These are phyloP conservation scores for Gymnosoma rotundatum DNA, from an alignment of 2,888 invertebrate species.

Conservation along the genomic window DNA sequence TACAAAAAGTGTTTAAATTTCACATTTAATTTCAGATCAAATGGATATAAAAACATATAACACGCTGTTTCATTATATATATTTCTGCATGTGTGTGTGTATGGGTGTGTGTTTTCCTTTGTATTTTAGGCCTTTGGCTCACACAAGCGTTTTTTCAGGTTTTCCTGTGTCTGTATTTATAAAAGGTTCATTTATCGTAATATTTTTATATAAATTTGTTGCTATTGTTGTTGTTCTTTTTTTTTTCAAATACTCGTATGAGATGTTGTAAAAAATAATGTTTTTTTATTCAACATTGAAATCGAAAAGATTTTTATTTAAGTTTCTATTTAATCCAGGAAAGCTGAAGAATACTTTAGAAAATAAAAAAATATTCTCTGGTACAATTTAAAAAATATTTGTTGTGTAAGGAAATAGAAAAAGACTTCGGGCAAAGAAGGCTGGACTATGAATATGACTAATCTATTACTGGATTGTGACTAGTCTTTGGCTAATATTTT, in stretches of 20 bases:
- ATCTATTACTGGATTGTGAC: not conserved
- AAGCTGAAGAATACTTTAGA: not conserved
- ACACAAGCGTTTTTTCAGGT: not conserved
- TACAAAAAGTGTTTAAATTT: slow-evolving; percentile 1
- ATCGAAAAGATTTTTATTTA: slow-evolving; percentile 64
- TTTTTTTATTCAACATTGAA: slow-evolving; percentile 12
- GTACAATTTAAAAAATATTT: slow-evolving; percentile 10
- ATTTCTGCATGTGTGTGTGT: not conserved
- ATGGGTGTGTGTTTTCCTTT: not conserved
- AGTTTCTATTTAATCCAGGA: slow-evolving; percentile 52
- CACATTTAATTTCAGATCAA: not conserved
- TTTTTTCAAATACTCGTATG: slow-evolving; percentile 3
- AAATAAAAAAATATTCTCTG: not conserved
- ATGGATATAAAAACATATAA: not conserved
- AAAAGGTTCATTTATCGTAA: no score
- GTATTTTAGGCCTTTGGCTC: not conserved
- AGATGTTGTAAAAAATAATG: not conserved
- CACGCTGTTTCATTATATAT: not conserved
- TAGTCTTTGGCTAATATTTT: not conserved
- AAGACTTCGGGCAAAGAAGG: not conserved
- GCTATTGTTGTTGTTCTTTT: no score
- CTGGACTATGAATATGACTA: not conserved
- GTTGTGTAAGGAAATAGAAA: not conserved
- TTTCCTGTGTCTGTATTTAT: not conserved
- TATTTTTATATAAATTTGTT: no score